Percentiles rank a stretch among this genome's conserved stretches.
Conservation (phyloP, 1,140 invertebrate genomes). For the Araneus ventricosus region DNA sequence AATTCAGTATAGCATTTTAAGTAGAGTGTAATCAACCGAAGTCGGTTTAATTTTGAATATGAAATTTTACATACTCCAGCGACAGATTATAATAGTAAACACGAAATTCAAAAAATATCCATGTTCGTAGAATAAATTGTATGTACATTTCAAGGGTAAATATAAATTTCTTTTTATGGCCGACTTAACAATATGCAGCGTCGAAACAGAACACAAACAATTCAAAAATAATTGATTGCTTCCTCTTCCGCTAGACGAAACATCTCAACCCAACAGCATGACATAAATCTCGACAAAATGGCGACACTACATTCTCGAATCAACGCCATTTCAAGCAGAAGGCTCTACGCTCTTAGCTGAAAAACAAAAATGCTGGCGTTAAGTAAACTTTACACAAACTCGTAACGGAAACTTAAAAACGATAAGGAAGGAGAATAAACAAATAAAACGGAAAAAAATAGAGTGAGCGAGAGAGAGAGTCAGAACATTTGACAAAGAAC, state of each 20-base stretch:
- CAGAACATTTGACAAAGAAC: conserved; percentile 15
- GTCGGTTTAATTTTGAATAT: too few relatives aligned
- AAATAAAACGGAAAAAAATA: background rate
- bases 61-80: too few relatives aligned
- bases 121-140: too few relatives aligned
- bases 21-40: too few relatives aligned
- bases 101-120: too few relatives aligned
- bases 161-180: background rate
- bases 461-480: background rate
- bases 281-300: conserved; percentile 18
- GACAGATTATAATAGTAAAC: too few relatives aligned
- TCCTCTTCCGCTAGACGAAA: background rate
- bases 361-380: background rate
- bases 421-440: background rate
- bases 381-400: background rate
- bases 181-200: background rate
- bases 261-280: background rate
- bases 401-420: background rate
- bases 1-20: too few relatives aligned
- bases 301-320: background rate
- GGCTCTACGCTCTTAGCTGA: background rate
- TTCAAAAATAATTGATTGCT: background rate
- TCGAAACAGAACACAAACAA: background rate
- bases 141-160: background rate
- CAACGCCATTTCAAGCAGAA: conserved; percentile 9